Base-by-base conservation (phyloP, 2,888 invertebrate species). In the Mythimna albipuncta region DNA sequence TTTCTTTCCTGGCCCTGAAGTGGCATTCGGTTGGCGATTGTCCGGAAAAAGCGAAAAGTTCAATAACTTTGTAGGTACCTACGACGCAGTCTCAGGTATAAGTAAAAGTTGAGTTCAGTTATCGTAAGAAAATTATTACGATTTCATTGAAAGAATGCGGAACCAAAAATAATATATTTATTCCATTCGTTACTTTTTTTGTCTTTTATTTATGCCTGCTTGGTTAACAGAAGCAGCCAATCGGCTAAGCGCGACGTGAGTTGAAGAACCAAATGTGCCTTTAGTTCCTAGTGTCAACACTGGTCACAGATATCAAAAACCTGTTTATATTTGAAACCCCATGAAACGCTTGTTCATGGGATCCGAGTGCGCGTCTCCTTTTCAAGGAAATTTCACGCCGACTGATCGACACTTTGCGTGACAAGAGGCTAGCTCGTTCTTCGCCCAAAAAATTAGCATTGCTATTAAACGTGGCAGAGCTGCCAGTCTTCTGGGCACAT, bases 1-100 rank as follows among this genome's bases (percentile, higher is more conserved):
- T 85, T 89, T 91, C 91, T 91, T 91, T 91, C 88, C 89, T 86
- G 85, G 85, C 85, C 86, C 89, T 86, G 88, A 89, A 89, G 88
- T 86, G 73, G 78, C 77, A 68, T 70, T 81, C 67, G 82, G 52
- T 58, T 67, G 70, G 67, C 69, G 84, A 76, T 72, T 79, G 79
- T 81, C 80, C 82, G 82, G 81, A 75, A 85, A 86, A 84, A 82
- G 81, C 74, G 71, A 69, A 69, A 80, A 82, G 83, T 87, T 87
- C 82, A 83, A 81, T 79, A 79, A 84, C 82, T 82, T 73, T 70
- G 32, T 54, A 61, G 32, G 58, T 72, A 61, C 38, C 16, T 54
- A 55, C 16, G 7, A 21, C 35, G 44, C 26, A 26, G 26, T n/a
- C n/a, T 35, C 38, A 55, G 38, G 32, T 69, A 32, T 55, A 44